Conservation (phyloP, 2,113 vertebrate species). For the Poeciliopsis occidentalis region DNA sequence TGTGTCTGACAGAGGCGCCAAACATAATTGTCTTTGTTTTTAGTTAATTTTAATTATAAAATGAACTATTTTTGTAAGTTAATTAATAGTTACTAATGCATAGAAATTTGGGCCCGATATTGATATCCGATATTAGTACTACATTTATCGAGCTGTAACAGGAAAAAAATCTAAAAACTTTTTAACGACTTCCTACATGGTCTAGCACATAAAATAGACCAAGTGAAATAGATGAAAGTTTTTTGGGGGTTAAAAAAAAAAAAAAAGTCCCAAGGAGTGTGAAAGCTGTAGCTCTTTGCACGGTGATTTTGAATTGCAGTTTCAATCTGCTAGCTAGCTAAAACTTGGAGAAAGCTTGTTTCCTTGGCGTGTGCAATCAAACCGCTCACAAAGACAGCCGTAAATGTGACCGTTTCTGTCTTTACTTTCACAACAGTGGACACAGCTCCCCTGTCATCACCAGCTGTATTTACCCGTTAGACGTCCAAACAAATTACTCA, state of each 20-base stretch:
- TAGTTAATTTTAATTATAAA: no score
- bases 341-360: slow-evolving; percentile 27
- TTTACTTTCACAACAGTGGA: background rate
- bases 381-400: slow-evolving; percentile 2
- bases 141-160: background rate
- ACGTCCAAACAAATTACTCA: background rate
- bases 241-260: background rate
- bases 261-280: background rate
- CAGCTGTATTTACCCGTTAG: background rate
- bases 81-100: background rate
- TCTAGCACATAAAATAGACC: background rate
- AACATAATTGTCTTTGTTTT: no score
- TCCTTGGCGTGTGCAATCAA: background rate
- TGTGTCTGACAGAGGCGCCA: no score
- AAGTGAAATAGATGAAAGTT: background rate
- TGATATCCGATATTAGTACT: no score
- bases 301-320: slow-evolving; percentile 45
- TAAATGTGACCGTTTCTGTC: slow-evolving; percentile 19
- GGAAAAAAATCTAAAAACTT: no score
- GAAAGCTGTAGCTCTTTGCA: slow-evolving; percentile 29
- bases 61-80: no score
- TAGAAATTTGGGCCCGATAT: no score
- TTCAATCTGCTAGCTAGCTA: slow-evolving; percentile 35
- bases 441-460: background rate
- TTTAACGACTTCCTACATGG: no score